A percentile compares a stretch with the other conserved stretches of the same genome.
Evolutionary conservation across 2,113 vertebrate genomes (phyloP).

Genomic region (Odocoileus virginianus): DNA sequence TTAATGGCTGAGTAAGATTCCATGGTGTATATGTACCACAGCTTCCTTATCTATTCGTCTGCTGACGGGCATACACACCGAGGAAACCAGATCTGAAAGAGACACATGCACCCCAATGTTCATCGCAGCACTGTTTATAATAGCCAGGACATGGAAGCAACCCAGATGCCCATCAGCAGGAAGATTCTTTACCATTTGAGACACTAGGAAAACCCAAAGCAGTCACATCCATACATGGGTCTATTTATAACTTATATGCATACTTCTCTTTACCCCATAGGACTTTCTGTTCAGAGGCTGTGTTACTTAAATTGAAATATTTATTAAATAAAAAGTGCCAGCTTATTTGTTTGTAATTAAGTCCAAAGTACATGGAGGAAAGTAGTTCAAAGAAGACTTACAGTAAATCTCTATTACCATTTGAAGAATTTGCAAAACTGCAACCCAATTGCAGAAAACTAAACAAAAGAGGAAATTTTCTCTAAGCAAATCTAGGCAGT

Average conservation of each 20-base stretch:
- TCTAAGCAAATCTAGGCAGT: background rate
- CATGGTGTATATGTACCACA: too few species aligned
- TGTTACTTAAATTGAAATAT: constrained; percentile 60
- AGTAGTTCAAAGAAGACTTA: constrained; percentile 12
- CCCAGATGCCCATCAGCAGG: background rate
- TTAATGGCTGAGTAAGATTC: too few species aligned
- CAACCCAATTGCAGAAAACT: background rate
- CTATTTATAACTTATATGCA: background rate
- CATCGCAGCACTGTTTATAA: too few species aligned
- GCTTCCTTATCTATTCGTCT: too few species aligned
- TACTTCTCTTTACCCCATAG: background rate
- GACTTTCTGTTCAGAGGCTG: background rate
- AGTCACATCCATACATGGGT: background rate
- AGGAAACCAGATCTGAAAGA: too few species aligned
- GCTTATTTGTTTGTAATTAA: constrained; percentile 73
- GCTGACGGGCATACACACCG: too few species aligned
- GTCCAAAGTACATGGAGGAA: constrained; percentile 21
- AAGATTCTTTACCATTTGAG: background rate
- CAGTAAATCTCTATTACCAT: background rate
- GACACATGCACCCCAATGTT: too few species aligned
- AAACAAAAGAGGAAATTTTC: background rate
- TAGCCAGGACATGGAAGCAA: too few species aligned
- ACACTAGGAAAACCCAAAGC: background rate
- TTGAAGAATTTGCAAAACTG: background rate
- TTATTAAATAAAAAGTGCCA: constrained; percentile 40